Percentiles rank a stretch among this genome's conserved stretches.
These are phyloP conservation scores for Cantharis lateralis DNA, from an alignment of 2,888 invertebrate species.

Conservation along the genomic window DNA sequence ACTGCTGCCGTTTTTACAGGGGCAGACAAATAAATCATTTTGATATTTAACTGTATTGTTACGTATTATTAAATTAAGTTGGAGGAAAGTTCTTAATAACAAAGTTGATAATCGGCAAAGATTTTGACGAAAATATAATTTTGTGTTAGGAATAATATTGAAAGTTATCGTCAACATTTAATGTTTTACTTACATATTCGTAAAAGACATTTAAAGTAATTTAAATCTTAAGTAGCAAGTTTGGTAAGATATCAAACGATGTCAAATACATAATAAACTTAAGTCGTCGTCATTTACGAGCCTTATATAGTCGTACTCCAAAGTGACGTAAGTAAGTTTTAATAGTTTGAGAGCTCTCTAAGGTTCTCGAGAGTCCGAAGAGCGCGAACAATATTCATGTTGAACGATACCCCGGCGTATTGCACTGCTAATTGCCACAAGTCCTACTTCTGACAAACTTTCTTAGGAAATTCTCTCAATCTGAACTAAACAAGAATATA, in stretches of 20 bases:
- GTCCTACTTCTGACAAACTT: slow-evolving; percentile 38
- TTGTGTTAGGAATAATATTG: not conserved
- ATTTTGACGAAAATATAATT: not conserved
- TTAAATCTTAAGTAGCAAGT: slow-evolving; percentile 23
- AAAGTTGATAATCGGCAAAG: not conserved
- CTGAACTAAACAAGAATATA: slow-evolving; percentile 36
- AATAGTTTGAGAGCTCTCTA: slow-evolving; percentile 42
- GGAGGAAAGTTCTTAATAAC: not conserved
- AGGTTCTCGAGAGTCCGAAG: slow-evolving; percentile 42
- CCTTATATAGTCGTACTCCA: slow-evolving; percentile 28
- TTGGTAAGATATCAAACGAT: slow-evolving; percentile 21
- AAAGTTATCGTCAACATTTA: not conserved
- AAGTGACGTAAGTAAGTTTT: slow-evolving; percentile 43
- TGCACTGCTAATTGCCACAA: slow-evolving; percentile 48
- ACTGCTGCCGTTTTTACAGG: too few species aligned
- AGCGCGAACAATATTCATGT: slow-evolving; percentile 42
- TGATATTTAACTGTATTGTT: not conserved
- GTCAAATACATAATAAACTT: slow-evolving; percentile 31
- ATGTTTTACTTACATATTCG: not conserved
- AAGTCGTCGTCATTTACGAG: slow-evolving; percentile 23
- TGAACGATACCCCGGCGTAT: slow-evolving; percentile 46
- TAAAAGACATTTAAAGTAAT: slow-evolving; percentile 8
- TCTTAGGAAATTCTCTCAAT: slow-evolving; percentile 25
- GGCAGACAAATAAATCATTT: not conserved
- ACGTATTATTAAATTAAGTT: not conserved